Base-by-base conservation (phyloP, 2,888 invertebrate species). In the Perithous albicinctus region DNA sequence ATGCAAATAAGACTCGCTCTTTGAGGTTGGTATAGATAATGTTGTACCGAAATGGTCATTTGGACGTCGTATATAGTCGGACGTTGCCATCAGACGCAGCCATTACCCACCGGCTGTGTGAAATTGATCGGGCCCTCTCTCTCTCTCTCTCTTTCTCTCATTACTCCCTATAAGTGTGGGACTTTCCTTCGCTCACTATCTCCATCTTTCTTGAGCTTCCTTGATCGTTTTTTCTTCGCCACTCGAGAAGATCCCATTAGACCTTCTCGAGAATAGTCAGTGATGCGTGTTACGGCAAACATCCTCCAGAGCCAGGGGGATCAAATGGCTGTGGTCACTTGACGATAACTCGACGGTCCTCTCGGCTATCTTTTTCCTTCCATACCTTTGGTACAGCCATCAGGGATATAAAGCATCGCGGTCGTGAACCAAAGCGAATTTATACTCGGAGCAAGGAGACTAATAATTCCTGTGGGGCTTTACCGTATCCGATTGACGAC, bases 161-260 rank as follows among this genome's bases (percentile, higher is more conserved):
- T n/a, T n/a, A n/a, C n/a, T n/a, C n/a, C n/a, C n/a, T n/a, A n/a
- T n/a, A n/a, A n/a, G n/a, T n/a, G n/a, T n/a, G n/a, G n/a, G n/a
- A n/a, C n/a, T n/a, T n/a, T n/a, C n/a, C n/a, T n/a, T n/a, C 51
- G 43, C 7, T 26, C 54, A 20, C 54, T 12, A n/a, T 26, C 26
- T 75, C 80, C 80, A 82, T 77, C 66, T 69, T 63, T 56, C 63
- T 54, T 66, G 41, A 46, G 41, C 43, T 48, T 63, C n/a, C 76
- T 81, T 61, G 51, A 7, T 10, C 20, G 20, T 54, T 63, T 43
- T 48, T 61, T 61, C 35, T 29, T 67, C 51, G 48, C 73, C 78
- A 78, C 81, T 82, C 73, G 76, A 82, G 59, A 41, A 82, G 78
- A 82, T 84, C 80, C 82, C 82, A 85, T 85, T 85, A 82, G 84